A percentile compares a stretch with the other conserved stretches of the same genome.
phyloP scores from a whole-genome alignment of 2,797 vertebrate species.

The Acestrorhynchus altus region DNA sequence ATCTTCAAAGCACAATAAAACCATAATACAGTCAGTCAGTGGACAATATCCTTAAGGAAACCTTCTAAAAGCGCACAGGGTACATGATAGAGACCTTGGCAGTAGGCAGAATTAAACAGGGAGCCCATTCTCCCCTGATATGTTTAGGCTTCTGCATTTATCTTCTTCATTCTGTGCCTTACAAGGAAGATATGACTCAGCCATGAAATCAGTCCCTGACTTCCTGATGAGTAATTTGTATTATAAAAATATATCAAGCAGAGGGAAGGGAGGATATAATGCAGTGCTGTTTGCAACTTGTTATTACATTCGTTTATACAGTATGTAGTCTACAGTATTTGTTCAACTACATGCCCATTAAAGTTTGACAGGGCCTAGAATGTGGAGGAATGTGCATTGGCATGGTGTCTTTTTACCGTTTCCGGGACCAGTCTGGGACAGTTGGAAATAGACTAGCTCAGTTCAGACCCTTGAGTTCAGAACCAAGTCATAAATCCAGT shows the following conservation, averaged over 20 bases:
- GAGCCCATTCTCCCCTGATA: not conserved
- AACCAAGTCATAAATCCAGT: not conserved
- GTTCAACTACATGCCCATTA: not conserved
- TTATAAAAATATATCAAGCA: constrained; percentile 4
- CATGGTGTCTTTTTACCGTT: not conserved
- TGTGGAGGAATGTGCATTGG: not conserved
- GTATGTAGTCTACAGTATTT: not conserved
- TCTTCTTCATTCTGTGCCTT: constrained; percentile 19
- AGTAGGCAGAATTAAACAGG: not conserved
- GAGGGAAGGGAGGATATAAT: not conserved
- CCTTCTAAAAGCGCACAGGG: not conserved
- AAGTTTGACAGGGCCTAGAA: not conserved
- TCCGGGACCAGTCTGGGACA: not conserved
- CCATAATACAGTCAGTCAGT: too few relatives aligned
- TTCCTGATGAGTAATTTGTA: not conserved
- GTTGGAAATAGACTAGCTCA: not conserved
- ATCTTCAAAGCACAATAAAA: too few relatives aligned
- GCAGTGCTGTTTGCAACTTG: constrained; percentile 3
- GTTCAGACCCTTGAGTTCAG: not conserved
- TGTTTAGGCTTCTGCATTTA: not conserved
- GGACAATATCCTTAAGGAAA: not conserved
- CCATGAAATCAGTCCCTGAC: not conserved
- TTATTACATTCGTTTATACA: constrained; percentile 24
- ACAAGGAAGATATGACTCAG: constrained; percentile 15
- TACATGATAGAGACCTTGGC: not conserved